Base-by-base conservation (phyloP, 2,797 vertebrate species). In the Aplochiton taeniatus region DNA sequence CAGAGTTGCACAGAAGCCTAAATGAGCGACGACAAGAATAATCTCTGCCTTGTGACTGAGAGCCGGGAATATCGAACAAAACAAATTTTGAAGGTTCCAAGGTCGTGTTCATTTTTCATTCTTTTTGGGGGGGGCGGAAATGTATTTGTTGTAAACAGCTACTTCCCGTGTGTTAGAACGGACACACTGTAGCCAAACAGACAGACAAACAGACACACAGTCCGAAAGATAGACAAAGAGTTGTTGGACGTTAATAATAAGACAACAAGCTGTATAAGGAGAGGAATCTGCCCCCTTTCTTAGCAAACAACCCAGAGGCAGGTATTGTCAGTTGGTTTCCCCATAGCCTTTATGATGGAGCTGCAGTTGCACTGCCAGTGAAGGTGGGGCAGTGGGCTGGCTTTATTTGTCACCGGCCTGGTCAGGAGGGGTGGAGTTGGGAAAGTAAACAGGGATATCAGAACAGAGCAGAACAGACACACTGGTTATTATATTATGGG, bases 91-190 rank as follows among this genome's bases (percentile, higher is more conserved):
- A 19, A 44, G 58, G 8, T 1, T 16, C 46, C 11, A 47, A 12
- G 9, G n/a, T 41, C n/a, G 47, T 69, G 66, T 72, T 74, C 58
- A 55, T 65, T 76, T 60, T 73, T 49, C n/a, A n/a, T n/a, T 74
- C 63, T 60, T 52, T 78, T 75, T 75, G 44, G 47, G 81, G 54
- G 71, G 71, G 75, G 57, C 46, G 67, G 56, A 78, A 53, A 63
- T 71, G 58, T 81, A 19, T 71, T 50, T 51, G 57, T 56, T 64
- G 44, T 46, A 42, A 62, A 12, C 86, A 79, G 83, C 83, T 84
- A 87, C 82, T 87, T 82, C 77, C 77, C 76, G 19, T 44, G 50
- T 16, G 16, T 72, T n/a, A 78, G 43, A 65, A 63, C 75, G 73
- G 63, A 66, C 42, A 58, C 48, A 58, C 58, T 50, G 69, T 62